Conservation (phyloP, 2,113 vertebrate genomes). For the Muntiacus muntjak region DNA sequence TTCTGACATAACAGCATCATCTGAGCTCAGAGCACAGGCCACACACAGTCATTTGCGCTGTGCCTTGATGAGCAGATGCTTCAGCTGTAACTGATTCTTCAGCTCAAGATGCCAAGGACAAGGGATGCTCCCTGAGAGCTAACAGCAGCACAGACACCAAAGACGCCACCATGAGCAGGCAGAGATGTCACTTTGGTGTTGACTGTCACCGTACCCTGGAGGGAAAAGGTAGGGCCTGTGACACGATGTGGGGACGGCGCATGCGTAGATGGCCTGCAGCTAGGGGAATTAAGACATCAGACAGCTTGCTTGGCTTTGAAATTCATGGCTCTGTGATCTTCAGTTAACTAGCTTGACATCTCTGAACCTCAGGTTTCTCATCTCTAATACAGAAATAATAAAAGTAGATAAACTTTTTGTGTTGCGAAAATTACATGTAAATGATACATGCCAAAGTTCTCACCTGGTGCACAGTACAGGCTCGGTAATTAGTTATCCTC, state of each 20-base stretch:
- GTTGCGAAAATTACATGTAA: background rate
- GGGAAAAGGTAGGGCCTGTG: rapidly evolving
- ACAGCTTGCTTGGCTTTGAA: background rate
- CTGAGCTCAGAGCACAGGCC: too few relatives aligned
- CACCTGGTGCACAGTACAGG: background rate
- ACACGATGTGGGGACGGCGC: rapidly evolving
- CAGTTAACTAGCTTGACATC: background rate
- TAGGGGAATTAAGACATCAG: background rate
- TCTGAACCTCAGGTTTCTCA: background rate
- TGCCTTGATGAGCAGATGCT: rapidly evolving
- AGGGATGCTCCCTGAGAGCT: rapidly evolving
- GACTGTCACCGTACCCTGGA: too few relatives aligned
- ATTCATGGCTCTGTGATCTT: background rate
- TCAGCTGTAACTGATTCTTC: background rate
- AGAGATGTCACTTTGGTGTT: too few relatives aligned
- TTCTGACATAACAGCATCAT: background rate
- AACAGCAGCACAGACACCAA: too few relatives aligned
- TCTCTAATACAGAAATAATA: background rate
- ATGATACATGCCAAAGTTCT: background rate
- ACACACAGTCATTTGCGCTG: rapidly evolving
- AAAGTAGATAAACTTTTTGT: background rate
- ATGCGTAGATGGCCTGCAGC: too few relatives aligned
- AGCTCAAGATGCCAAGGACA: background rate
- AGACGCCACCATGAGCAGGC: rapidly evolving
- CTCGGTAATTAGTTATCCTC: background rate